A percentile compares a stretch with the other conserved stretches of the same genome.
Evolutionary conservation across 2,888 invertebrate genomes (phyloP).

Genomic region (Oscheius sp.): DNA sequence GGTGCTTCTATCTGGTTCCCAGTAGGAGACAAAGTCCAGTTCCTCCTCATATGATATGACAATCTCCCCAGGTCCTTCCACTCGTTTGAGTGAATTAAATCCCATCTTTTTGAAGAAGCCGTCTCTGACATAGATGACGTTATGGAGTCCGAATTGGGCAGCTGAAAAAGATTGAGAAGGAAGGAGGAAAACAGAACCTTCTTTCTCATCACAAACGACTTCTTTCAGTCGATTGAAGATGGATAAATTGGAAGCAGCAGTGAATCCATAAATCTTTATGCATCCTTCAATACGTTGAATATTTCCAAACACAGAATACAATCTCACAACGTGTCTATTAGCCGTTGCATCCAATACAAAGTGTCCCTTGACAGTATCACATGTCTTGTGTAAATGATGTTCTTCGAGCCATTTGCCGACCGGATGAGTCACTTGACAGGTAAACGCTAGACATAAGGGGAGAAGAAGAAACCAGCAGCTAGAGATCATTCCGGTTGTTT

Average conservation of each 20-base stretch:
- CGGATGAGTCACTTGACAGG: not conserved
- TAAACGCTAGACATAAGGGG: not conserved
- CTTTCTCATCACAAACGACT: not conserved
- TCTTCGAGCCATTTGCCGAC: too few species aligned
- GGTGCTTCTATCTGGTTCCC: not conserved
- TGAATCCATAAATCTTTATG: not conserved
- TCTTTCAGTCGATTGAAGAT: not conserved
- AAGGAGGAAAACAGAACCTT: not conserved
- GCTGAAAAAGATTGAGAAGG: not conserved
- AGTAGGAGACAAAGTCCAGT: not conserved
- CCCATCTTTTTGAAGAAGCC: not conserved
- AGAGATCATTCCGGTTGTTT: too few species aligned
- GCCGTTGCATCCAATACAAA: not conserved
- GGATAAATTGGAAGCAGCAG: not conserved
- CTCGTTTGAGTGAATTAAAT: not conserved
- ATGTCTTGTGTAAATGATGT: not conserved
- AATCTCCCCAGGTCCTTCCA: conserved; percentile 1
- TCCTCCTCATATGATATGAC: not conserved
- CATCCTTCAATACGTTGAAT: not conserved
- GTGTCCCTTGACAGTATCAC: not conserved
- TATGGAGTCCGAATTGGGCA: not conserved
- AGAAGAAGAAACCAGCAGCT: not conserved
- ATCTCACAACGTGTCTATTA: not conserved
- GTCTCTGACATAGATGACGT: not conserved
- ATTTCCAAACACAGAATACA: not conserved